phyloP scores from a whole-genome alignment of 2,113 vertebrate species.

The Stigmatopora nigra region DNA sequence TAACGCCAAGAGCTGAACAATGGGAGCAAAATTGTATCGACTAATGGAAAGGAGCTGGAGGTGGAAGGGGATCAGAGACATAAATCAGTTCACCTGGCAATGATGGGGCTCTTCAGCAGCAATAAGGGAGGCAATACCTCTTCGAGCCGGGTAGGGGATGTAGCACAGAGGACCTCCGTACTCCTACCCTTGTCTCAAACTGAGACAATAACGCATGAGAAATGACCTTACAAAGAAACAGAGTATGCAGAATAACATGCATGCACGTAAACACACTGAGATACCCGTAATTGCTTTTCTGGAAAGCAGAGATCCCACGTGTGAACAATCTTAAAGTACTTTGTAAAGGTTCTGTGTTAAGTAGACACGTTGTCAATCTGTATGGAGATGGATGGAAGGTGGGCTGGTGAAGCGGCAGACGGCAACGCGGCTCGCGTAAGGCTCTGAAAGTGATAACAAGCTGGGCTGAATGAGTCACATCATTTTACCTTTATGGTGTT shows the following conservation, averaged over 20 bases:
- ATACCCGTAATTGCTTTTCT: constrained; percentile 4
- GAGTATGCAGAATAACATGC: constrained; percentile 28
- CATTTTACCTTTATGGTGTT: constrained; percentile 62
- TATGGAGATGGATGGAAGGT: constrained; percentile 14
- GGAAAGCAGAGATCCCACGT: background rate
- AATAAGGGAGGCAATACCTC: constrained; percentile 67
- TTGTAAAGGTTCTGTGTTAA: constrained; percentile 38
- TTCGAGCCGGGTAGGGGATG: constrained; percentile 35
- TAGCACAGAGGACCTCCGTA: constrained; percentile 25
- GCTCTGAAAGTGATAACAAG: constrained; percentile 49
- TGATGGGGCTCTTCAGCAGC: constrained; percentile 69
- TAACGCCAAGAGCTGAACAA: constrained; percentile 64
- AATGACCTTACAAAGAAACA: constrained; percentile 35
- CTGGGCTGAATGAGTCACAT: constrained; percentile 64
- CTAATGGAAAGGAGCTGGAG: constrained; percentile 67
- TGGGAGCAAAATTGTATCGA: constrained; percentile 66
- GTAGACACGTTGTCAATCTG: constrained; percentile 36
- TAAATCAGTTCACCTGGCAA: constrained; percentile 66
- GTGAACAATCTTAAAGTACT: constrained; percentile 25
- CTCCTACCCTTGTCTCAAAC: constrained; percentile 35
- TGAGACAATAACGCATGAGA: constrained; percentile 28
- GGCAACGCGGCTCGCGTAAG: constrained; percentile 23
- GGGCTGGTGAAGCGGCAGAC: background rate
- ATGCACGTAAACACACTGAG: constrained; percentile 36
- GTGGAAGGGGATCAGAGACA: constrained; percentile 62